Evolutionary conservation across 2,113 vertebrate genomes (phyloP), one percentile per base, ranked within the genome.

Genomic region (Osmerus eperlanus): DNA sequence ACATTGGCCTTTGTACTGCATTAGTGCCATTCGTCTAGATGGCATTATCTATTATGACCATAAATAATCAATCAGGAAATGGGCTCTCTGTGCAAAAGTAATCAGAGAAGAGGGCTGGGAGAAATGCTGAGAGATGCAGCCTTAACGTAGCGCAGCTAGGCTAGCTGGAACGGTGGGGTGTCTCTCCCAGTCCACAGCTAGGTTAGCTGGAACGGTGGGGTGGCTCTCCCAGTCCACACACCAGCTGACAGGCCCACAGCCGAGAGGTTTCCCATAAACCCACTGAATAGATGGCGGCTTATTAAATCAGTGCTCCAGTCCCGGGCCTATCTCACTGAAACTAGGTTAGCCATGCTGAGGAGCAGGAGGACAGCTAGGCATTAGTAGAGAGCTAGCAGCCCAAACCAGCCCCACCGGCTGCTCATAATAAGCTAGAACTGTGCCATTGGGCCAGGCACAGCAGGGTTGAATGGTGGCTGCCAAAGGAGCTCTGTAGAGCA

Each of bases 1-100:
- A 47, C 41, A 47, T 47, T 47, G 41, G 41, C 41, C 83, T 77
- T 58, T 69, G 51, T 60, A 61, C 69, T 77, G 71, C 72, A 69
- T 28, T 64, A 75, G 52, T 69, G 78, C 63, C 70, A 72, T 76
- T 82, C 73, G 86, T 84, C 77, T 63, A 23, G 76, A 64, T 36
- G 51, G 71, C 56, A 85, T 83, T 72, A 80, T 79, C 76, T 70
- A 32, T 61, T 56, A 75, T 69, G 18, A 75, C 72, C 73, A 75
- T 83, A 78, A 81, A 83, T 81, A 75, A 81, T 81, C 67, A 71
- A 80, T 61, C 72, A 83, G 79, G 74, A 87, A 86, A 84, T 81
- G 77, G 69, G 63, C 54, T 84, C 63, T 77, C 67, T 68, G 61
- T 75, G 70, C 72, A n/a, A 47, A 70, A 74, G 73, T 77, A 70